phyloP scores from a whole-genome alignment of 2,888 invertebrate species.

The Bembecia ichneumoniformis region DNA sequence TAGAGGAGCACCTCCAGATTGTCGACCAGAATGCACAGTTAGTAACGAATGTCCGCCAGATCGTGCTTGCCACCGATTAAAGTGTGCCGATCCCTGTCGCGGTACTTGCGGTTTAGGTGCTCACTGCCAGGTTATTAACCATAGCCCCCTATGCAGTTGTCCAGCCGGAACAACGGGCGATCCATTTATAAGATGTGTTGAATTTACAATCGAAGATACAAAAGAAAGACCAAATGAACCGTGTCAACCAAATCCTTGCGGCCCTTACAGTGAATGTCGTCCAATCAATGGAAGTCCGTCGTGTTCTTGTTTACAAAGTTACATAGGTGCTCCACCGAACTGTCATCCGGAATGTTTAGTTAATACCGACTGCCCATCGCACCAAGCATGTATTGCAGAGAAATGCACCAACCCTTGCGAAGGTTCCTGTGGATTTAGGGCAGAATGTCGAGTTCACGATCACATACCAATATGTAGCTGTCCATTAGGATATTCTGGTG shows the following conservation, averaged over 20 bases:
- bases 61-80: constrained; percentile 82
- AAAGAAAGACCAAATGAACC: constrained; percentile 58
- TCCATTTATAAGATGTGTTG: constrained; percentile 73
- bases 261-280: constrained; percentile 84
- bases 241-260: constrained; percentile 85
- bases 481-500: constrained; percentile 79
- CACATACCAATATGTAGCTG: constrained; percentile 89
- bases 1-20: constrained; percentile 79
- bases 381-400: constrained; percentile 85
- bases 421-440: constrained; percentile 84
- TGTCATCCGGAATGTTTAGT: constrained; percentile 88
- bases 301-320: constrained; percentile 82
- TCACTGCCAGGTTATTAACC: constrained; percentile 83
- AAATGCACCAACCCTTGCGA: constrained; percentile 87
- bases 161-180: constrained; percentile 76
- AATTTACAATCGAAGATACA: constrained; percentile 27
- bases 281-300: constrained; percentile 79
- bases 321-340: constrained; percentile 83
- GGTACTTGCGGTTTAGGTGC: constrained; percentile 81
- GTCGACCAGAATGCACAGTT: constrained; percentile 82
- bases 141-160: constrained; percentile 85
- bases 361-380: constrained; percentile 84
- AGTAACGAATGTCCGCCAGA: constrained; percentile 83
- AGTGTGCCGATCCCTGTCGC: constrained; percentile 85
- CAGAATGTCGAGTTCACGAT: constrained; percentile 84